phyloP scores from a whole-genome alignment of 2,113 vertebrate genomes.

The Forbesichthys papilliferus region DNA sequence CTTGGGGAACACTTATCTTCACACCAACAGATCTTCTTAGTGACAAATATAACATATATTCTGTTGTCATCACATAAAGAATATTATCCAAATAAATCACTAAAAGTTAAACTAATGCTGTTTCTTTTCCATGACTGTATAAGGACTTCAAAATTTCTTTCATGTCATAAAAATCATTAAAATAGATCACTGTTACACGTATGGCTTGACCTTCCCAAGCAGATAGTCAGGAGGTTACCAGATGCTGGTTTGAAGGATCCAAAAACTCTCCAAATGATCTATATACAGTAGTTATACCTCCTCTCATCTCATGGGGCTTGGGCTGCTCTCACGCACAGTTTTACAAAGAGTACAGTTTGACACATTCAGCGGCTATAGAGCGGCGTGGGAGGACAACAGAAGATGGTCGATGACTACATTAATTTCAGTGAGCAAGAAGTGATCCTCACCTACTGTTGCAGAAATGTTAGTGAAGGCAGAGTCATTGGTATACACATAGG shows the following conservation, averaged over 20 bases:
- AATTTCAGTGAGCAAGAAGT: constrained; percentile 21
- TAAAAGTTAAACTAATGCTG: background rate
- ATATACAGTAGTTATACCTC: background rate
- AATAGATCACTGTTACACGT: background rate
- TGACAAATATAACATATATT: background rate
- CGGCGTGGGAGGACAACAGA: constrained; percentile 19
- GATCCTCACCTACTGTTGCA: constrained; percentile 95
- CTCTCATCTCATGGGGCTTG: constrained; percentile 5
- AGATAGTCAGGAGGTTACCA: background rate
- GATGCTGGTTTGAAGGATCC: background rate
- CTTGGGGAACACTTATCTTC: background rate
- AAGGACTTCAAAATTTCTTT: background rate
- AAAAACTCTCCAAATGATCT: background rate
- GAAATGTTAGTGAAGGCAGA: constrained; percentile 98
- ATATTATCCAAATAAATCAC: background rate
- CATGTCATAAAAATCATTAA: background rate
- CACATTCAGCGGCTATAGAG: background rate
- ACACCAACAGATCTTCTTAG: background rate
- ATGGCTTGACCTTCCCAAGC: background rate
- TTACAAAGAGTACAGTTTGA: background rate
- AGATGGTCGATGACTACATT: constrained; percentile 27
- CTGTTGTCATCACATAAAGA: background rate
- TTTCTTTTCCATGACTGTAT: background rate
- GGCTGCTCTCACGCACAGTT: background rate
- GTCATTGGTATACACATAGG: constrained; percentile 96